Evolutionary conservation across 1,140 invertebrate species (phyloP).

Genomic region (Ooceraea biroi): DNA sequence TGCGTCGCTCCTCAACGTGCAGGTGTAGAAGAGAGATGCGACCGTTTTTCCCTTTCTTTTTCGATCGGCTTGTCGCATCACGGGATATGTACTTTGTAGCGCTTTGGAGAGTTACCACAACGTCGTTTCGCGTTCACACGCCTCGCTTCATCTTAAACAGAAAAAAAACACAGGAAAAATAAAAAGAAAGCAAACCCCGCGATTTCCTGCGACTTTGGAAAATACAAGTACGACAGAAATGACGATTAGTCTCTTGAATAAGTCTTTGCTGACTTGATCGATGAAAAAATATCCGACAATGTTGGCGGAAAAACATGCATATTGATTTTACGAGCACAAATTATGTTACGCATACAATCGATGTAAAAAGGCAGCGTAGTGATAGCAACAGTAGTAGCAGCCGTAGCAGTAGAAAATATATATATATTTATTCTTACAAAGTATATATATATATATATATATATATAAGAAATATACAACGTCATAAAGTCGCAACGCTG

Average conservation of each 20-base stretch:
- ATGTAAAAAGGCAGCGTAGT: not conserved
- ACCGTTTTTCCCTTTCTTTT: not conserved
- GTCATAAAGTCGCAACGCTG: no score
- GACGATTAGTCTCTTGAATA: not conserved
- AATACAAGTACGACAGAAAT: not conserved
- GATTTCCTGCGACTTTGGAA: not conserved
- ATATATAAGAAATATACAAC: no score
- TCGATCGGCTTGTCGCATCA: constrained; percentile 30
- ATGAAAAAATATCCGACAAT: not conserved
- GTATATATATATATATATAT: no score
- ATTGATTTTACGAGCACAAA: constrained; percentile 47
- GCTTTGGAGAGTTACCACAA: constrained; percentile 4
- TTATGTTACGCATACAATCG: constrained; percentile 1
- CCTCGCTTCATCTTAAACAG: no score
- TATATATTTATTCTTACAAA: not conserved
- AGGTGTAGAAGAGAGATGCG: not conserved
- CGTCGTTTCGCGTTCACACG: not conserved
- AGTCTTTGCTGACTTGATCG: not conserved
- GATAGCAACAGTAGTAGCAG: not conserved
- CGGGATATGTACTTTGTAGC: constrained; percentile 6
- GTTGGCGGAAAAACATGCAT: constrained; percentile 22
- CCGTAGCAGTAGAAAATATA: not conserved
- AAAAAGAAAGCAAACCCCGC: no score
- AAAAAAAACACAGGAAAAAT: no score
- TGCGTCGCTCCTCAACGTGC: not conserved